A percentile compares a stretch with the other conserved stretches of the same genome.
Evolutionary conservation across 92 coral and sea anemone species (phyloP).

Genomic region (Ricordea florida): DNA sequence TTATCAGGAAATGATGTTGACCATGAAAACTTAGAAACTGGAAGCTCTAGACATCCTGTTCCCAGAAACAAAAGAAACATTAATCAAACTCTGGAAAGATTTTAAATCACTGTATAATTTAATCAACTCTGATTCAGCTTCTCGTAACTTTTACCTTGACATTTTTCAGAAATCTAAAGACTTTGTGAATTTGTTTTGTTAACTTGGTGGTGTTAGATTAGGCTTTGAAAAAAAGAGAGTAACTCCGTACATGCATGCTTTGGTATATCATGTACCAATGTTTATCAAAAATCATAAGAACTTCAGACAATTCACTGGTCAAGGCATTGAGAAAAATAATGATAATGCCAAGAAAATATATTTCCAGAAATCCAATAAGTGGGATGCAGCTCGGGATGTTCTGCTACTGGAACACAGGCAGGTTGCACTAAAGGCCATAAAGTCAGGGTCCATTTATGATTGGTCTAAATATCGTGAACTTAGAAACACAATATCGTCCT

Average conservation of each 20-base stretch:
- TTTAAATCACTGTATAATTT: too few species aligned
- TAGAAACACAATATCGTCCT: too few species aligned
- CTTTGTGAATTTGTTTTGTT: conserved; percentile 26
- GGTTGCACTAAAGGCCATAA: conserved; percentile 21
- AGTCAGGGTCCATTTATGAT: too few species aligned
- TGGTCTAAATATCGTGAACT: too few species aligned
- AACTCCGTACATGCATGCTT: conserved; percentile 71
- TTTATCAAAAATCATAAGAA: conserved; percentile 45
- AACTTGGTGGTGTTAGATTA: conserved; percentile 22
- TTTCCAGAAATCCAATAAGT: conserved; percentile 60
- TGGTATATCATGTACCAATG: conserved; percentile 63
- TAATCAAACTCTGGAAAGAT: too few species aligned
- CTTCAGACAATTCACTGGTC: conserved; percentile 66
- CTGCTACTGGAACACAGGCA: conserved; percentile 47
- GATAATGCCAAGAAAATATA: conserved; percentile 45
- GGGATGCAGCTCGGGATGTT: conserved; percentile 65
- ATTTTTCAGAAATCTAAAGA: neutral
- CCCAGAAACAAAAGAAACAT: too few species aligned
- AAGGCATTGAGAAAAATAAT: conserved; percentile 56
- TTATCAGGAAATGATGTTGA: neutral
- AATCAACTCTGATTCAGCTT: too few species aligned
- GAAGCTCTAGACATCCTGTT: too few species aligned
- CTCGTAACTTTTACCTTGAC: too few species aligned
- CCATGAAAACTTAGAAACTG: neutral
- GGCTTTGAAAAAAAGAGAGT: conserved; percentile 36